Base-by-base conservation (phyloP, 2,797 vertebrate genomes). In the Silurus lanzhouensis region DNA sequence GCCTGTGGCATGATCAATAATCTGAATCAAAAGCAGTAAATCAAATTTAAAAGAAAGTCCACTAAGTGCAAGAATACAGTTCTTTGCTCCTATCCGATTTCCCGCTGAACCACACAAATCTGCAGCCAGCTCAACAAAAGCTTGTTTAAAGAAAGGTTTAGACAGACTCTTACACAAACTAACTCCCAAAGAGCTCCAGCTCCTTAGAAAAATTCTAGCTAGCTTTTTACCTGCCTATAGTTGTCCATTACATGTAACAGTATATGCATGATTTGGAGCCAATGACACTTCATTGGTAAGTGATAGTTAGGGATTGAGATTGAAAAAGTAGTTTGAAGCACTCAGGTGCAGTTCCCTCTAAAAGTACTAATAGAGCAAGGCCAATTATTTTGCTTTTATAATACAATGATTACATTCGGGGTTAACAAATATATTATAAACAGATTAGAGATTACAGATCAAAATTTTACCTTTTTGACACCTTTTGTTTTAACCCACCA, bases 1-100 rank as follows among this genome's bases (percentile, higher is more conserved):
- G 58, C 81, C 61, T 77, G 61, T 78, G 83, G 87, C 71, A 76
- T 55, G 81, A 91, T 89, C 89, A 67, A 89, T 89, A 88, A 52
- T 71, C 63, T 22, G 61, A 78, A 85, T 58, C 27, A 80, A 80
- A 81, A 85, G 70, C 25, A 12, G 22, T 82, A 87, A 81, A 87
- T 83, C 72, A 76, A 55, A 64, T 67, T 83, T 85, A 46, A 84
- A 83, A 81, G 63, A 68, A 70, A 80, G 48, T 66, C 58, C n/a
- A 75, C 58, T 64, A 64, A 76, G 77, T 70, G 81, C 58, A 60
- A 72, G 76, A 74, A 85, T 78, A 57, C 22, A 66, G 77, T 61
- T 82, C 48, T 82, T 63, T 57, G 48, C 71, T 75, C 46, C 61
- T 67, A 58, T 82, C 6, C 17, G 12, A 58, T 76, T 85, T 66